phyloP scores from a whole-genome alignment of 2,888 invertebrate species.

The Cephus rjabovi region DNA sequence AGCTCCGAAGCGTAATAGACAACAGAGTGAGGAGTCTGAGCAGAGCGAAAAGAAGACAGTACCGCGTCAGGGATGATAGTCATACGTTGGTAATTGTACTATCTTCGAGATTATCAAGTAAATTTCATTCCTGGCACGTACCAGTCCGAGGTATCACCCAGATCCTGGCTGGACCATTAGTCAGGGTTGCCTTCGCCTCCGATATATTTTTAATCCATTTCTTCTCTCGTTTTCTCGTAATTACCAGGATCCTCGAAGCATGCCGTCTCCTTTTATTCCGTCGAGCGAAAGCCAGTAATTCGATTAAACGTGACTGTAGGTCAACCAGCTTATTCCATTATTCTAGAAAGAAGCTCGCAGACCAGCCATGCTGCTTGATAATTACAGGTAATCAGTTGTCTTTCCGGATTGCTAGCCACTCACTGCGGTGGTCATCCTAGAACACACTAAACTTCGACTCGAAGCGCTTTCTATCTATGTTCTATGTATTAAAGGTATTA shows the following conservation, averaged over 20 bases:
- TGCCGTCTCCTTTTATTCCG: slow-evolving; percentile 5
- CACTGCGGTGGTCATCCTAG: neutral
- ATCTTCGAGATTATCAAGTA: neutral
- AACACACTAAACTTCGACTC: neutral
- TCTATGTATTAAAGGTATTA: neutral
- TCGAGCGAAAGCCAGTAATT: slow-evolving; percentile 18
- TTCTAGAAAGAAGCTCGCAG: neutral
- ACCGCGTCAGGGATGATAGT: neutral
- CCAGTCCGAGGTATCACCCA: neutral
- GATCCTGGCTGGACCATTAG: slow-evolving; percentile 6
- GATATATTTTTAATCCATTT: slow-evolving; percentile 24
- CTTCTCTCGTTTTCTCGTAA: slow-evolving; percentile 21
- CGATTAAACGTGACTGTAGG: slow-evolving; percentile 18
- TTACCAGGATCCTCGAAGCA: slow-evolving; percentile 6
- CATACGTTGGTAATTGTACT: neutral
- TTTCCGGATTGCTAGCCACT: neutral
- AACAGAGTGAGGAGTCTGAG: neutral
- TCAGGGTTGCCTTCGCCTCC: slow-evolving; percentile 20
- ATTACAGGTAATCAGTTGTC: neutral
- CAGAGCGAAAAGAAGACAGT: neutral
- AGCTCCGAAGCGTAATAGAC: neutral
- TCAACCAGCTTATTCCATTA: neutral
- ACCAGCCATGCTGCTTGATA: neutral
- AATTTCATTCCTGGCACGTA: neutral
- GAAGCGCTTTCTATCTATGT: neutral